Evolutionary conservation across 2,113 vertebrate species (phyloP), one percentile per base, ranked within the genome.

Genomic region (Cynocephalus volans): DNA sequence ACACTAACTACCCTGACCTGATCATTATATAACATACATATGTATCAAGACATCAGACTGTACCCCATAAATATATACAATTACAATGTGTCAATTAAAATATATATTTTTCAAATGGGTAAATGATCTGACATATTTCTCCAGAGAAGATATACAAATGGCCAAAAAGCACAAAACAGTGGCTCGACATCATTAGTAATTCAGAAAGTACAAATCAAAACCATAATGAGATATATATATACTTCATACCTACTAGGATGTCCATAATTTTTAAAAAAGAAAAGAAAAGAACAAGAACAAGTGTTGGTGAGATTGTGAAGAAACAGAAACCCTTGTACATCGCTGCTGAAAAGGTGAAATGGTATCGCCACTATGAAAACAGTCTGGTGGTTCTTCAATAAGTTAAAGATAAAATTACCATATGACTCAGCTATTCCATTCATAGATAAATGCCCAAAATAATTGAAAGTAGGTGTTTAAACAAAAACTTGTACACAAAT

Each of bases 121-220:
- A 87, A 64, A 17, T 45, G 21, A 70, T 21, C 36, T 60, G 41
- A 45, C 52, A 62, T 36, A 67, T 73, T 56, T 89, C 36, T 95
- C 48, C 72, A 95, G 28, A 96, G 26, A 26, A 90, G 23, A 92
- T 28, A 56, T 4, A 72, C 64, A 79, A 92, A 88, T 33, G 24
- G 24, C 77, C 48, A 73, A 62, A 18, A 72, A n/a, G 70, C 48
- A 26, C 56, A 50, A 31, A 64, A 87, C 83, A 64, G 28, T 50
- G 45, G 26, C 21, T 83, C 3, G 8, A 50, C 23, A 45, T 60
- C 45, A 70, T 24, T 24, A 15, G 21, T 33, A 41, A 70, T 21
- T 62, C 69, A 45, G 64, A 54, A 83, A 48, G 31, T 18, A 48
- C 54, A 88, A 88, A 88, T 8, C 64, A 70, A 75, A 88, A 48